phyloP scores from a whole-genome alignment of 2,888 invertebrate genomes.

The Punctoribates punctum region DNA sequence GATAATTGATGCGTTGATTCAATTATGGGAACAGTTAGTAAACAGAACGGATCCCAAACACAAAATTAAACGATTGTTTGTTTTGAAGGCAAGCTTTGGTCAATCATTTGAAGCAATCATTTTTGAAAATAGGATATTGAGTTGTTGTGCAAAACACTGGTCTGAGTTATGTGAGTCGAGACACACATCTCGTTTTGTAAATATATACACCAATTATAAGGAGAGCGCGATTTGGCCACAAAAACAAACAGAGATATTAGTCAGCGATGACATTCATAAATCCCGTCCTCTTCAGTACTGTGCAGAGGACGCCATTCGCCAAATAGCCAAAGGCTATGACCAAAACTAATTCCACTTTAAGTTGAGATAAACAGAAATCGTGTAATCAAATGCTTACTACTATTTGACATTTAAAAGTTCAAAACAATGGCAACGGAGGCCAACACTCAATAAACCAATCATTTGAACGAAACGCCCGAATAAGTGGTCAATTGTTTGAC shows the following conservation, averaged over 20 bases:
- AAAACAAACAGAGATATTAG: not conserved
- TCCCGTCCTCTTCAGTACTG: not conserved
- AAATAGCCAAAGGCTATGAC: conserved; percentile 9
- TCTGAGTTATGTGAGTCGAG: not conserved
- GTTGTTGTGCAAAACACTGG: conserved; percentile 21
- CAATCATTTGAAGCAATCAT: no score
- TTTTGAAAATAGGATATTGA: conserved; percentile 30
- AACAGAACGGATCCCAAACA: conserved; percentile 22
- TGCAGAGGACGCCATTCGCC: not conserved
- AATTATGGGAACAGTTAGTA: not conserved
- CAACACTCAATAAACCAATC: not conserved
- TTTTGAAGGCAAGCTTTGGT: conserved; percentile 25
- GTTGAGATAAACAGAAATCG: conserved; percentile 10
- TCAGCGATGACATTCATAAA: not conserved
- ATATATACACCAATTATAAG: conserved; percentile 22
- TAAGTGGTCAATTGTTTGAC: not conserved
- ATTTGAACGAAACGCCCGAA: conserved; percentile 19
- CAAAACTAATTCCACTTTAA: conserved; percentile 11
- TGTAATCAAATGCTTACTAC: conserved; percentile 9
- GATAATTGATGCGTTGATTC: not conserved
- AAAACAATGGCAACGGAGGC: not conserved
- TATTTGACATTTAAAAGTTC: not conserved
- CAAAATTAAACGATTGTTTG: conserved; percentile 32
- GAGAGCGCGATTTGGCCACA: conserved; percentile 9
- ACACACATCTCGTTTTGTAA: conserved; percentile 29